These are phyloP conservation scores for Clitarchus hookeri DNA, from an alignment of 2,888 invertebrate species.

Conservation along the genomic window DNA sequence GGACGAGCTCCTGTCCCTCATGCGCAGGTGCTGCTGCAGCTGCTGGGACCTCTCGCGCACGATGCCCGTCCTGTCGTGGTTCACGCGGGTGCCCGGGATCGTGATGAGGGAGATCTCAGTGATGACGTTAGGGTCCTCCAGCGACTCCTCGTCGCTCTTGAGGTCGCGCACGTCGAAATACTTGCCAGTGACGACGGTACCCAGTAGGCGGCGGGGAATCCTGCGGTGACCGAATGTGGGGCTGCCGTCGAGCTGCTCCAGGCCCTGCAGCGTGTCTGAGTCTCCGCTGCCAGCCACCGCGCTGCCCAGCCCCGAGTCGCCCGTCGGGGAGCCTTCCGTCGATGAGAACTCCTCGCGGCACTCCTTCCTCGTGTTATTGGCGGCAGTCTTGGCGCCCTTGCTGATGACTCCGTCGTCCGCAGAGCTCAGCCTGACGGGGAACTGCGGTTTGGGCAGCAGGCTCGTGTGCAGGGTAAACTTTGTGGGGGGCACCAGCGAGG, in stretches of 20 bases:
- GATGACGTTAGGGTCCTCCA: constrained; percentile 64
- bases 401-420: constrained; percentile 50
- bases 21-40: constrained; percentile 56
- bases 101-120: constrained; percentile 68
- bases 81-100: constrained; percentile 49
- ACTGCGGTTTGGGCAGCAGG: constrained; percentile 76
- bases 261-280: constrained; percentile 50
- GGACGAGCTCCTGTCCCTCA: constrained; percentile 35
- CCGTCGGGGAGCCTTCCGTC: constrained; percentile 56
- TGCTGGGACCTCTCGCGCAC: constrained; percentile 58
- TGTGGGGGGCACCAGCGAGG: constrained; percentile 52
- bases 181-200: constrained; percentile 74
- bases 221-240: constrained; percentile 50
- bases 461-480: constrained; percentile 72
- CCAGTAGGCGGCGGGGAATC: constrained; percentile 65
- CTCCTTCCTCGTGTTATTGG: constrained; percentile 44
- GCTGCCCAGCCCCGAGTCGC: constrained; percentile 65
- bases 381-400: constrained; percentile 53
- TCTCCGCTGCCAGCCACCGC: constrained; percentile 51
- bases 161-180: constrained; percentile 77
- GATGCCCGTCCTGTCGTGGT: constrained; percentile 53
- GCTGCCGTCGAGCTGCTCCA: constrained; percentile 52
- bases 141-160: constrained; percentile 56
- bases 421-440: constrained; percentile 53
- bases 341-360: constrained; percentile 52